phyloP scores from a whole-genome alignment of 2,113 vertebrate species.

The Pontoporia blainvillei region DNA sequence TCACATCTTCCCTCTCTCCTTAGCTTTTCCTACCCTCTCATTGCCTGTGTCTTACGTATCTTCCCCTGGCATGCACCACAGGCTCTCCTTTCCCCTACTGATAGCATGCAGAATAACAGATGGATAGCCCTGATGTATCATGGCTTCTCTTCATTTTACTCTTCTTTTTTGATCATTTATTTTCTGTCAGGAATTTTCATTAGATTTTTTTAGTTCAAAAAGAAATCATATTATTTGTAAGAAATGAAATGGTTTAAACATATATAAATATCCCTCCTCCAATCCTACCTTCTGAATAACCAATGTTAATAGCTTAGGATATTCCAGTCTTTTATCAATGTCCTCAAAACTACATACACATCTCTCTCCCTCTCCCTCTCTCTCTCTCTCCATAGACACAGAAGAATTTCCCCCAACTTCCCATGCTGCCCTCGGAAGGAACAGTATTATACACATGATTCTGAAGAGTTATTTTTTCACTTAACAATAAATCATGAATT shows the following conservation, averaged over 20 bases:
- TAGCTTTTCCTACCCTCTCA: background rate
- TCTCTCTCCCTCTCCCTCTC: background rate
- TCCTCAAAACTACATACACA: background rate
- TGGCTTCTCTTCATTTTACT: background rate
- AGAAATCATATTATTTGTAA: background rate
- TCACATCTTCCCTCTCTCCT: background rate
- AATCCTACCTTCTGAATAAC: background rate
- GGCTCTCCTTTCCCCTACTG: too few species aligned
- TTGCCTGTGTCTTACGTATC: background rate
- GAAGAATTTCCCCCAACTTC: background rate
- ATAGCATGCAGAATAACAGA: background rate
- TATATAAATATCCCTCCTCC: background rate
- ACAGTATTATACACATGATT: background rate
- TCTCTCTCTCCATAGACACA: background rate
- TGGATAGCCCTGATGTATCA: background rate
- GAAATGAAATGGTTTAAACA: background rate
- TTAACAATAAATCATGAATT: background rate
- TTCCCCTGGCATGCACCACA: background rate
- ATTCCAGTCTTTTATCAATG: background rate
- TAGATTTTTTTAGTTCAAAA: background rate
- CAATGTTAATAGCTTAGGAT: background rate
- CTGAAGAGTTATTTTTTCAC: background rate
- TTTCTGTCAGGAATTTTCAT: background rate
- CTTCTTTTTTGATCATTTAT: background rate
- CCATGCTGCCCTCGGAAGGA: background rate